Conservation (phyloP, 2,888 invertebrate species). For the Patella depressa region DNA sequence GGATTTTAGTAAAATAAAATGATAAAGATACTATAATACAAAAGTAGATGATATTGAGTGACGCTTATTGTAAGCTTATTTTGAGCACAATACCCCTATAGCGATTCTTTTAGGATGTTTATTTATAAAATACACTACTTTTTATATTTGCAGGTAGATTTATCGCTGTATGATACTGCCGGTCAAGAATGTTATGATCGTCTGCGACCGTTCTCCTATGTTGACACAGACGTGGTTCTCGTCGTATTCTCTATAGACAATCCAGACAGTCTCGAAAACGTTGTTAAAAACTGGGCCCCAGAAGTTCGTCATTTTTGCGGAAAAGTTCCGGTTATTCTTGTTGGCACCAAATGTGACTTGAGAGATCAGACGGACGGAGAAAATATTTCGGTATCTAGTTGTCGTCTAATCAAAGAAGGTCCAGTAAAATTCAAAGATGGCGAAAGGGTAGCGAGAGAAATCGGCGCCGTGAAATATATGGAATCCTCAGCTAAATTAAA, state of each 20-base stretch:
- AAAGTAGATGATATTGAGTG: too few relatives aligned
- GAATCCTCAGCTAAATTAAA: constrained; percentile 33
- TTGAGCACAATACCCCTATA: too few relatives aligned
- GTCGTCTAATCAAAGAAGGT: not conserved
- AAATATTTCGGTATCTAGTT: not conserved
- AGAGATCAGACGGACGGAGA: constrained; percentile 12
- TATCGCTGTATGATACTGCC: constrained; percentile 27
- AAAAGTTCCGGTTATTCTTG: constrained; percentile 32
- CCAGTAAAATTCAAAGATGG: constrained; percentile 24
- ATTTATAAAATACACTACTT: too few relatives aligned
- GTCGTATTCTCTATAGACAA: constrained; percentile 36
- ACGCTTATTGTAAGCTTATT: too few relatives aligned
- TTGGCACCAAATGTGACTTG: constrained; percentile 38
- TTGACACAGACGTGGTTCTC: constrained; percentile 34
- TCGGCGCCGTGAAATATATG: constrained; percentile 31
- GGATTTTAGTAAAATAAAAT: too few relatives aligned
- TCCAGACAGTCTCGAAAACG: constrained; percentile 34
- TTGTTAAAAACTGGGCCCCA: constrained; percentile 33
- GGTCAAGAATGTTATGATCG: constrained; percentile 41
- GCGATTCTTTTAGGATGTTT: too few relatives aligned
- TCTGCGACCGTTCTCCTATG: constrained; percentile 35
- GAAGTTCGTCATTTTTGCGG: constrained; percentile 37
- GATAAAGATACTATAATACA: too few relatives aligned
- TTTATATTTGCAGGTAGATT: constrained; percentile 20
- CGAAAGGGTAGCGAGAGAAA: constrained; percentile 18